These are phyloP conservation scores for Taxidea taxus DNA, from an alignment of 2,113 vertebrate species.

Conservation along the genomic window DNA sequence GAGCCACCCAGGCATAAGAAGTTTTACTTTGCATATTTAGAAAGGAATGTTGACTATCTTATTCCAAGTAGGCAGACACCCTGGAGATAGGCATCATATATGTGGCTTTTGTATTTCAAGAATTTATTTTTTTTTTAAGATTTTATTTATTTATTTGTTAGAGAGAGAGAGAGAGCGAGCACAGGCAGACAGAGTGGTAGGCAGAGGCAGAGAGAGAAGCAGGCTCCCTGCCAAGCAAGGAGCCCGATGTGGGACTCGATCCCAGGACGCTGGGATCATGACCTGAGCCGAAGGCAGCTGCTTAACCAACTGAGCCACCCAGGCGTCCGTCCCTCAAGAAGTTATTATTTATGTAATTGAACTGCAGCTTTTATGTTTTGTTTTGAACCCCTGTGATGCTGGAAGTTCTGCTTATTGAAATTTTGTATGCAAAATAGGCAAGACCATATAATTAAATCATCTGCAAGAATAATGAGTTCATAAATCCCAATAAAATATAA, in stretches of 20 bases:
- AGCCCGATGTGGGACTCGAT: too few species aligned
- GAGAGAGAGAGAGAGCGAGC: too few species aligned
- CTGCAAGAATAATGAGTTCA: conserved; percentile 26
- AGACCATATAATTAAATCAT: conserved; percentile 18
- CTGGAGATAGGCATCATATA: neutral
- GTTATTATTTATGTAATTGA: neutral
- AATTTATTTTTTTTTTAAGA: neutral
- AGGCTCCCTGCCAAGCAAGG: too few species aligned
- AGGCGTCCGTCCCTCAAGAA: too few species aligned
- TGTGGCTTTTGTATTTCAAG: conserved; percentile 13
- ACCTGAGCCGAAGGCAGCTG: too few species aligned
- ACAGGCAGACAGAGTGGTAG: too few species aligned
- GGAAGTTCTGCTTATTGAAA: neutral
- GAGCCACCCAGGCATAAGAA: neutral
- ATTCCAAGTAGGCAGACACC: neutral
- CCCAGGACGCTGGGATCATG: too few species aligned
- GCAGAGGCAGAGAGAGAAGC: too few species aligned
- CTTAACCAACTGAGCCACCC: too few species aligned
- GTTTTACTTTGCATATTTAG: conserved; percentile 8
- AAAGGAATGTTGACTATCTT: conserved; percentile 29
- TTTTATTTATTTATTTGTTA: too few species aligned
- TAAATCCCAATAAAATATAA: conserved; percentile 40
- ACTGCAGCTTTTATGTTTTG: neutral
- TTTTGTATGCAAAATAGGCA: neutral
- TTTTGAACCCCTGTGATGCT: neutral